Evolutionary conservation across 2,113 vertebrate genomes (phyloP).

Genomic region (Prunella fulvescens): DNA sequence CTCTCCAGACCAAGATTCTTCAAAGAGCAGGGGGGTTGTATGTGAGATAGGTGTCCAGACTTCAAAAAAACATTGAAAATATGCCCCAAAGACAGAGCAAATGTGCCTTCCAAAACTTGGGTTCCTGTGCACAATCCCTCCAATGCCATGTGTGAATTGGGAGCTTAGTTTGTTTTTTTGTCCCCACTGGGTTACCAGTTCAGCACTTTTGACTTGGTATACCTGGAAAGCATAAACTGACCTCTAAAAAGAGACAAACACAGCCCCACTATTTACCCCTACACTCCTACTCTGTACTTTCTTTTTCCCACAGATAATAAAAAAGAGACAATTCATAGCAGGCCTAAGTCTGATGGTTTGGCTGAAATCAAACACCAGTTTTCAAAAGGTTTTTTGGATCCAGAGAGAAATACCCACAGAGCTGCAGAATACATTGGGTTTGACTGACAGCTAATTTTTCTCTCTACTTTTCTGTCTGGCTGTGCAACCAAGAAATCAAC

Average conservation of each 20-base stretch:
- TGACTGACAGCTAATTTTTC: not conserved
- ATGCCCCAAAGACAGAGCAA: not conserved
- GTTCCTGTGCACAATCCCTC: not conserved
- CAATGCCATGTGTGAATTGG: not conserved
- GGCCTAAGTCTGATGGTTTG: not conserved
- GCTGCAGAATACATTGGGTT: not conserved
- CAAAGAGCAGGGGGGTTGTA: not conserved
- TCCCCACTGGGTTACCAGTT: not conserved
- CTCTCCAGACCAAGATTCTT: not conserved
- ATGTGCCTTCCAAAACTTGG: not conserved
- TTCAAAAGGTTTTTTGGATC: not conserved
- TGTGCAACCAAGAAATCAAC: not conserved
- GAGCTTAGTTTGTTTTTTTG: not conserved
- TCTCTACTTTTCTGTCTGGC: not conserved
- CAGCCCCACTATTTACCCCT: not conserved
- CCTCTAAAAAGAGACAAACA: not conserved
- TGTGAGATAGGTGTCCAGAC: not conserved
- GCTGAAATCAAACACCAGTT: not conserved
- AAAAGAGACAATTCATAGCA: not conserved
- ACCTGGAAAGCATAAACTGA: not conserved
- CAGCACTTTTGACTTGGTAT: not conserved
- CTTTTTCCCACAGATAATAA: not conserved
- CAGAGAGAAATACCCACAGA: not conserved
- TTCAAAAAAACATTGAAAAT: not conserved
- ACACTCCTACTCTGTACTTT: not conserved